These are phyloP conservation scores for Hippoglossus stenolepis DNA, from an alignment of 2,113 vertebrate genomes.

Conservation along the genomic window DNA sequence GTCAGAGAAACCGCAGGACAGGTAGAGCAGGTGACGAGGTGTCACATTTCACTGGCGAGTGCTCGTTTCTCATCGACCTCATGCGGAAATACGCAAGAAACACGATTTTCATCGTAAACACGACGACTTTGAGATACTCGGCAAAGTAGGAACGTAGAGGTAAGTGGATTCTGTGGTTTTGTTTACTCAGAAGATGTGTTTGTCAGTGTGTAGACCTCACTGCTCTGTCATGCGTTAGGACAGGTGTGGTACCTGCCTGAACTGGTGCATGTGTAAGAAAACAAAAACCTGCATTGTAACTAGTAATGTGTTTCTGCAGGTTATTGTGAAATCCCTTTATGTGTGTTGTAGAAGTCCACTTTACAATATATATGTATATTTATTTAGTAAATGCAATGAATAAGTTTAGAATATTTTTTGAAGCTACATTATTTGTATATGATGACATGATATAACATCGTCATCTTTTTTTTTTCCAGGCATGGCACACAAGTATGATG, in stretches of 20 bases:
- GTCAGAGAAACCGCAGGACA: slow-evolving; percentile 28
- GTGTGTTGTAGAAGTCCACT: not conserved
- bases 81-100: not conserved
- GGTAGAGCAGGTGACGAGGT: slow-evolving; percentile 65
- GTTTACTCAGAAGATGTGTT: not conserved
- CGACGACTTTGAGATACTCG: too few relatives aligned
- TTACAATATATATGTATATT: not conserved
- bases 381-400: not conserved
- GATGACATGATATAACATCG: not conserved
- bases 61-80: not conserved
- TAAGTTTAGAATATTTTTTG: not conserved
- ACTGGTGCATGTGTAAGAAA: not conserved
- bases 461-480: slow-evolving; percentile 16
- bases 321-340: not conserved
- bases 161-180: slow-evolving; percentile 24
- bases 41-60: slow-evolving; percentile 53
- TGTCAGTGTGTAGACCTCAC: not conserved
- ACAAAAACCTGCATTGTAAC: not conserved
- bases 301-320: not conserved
- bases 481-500: slow-evolving; percentile 76
- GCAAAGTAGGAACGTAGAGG: slow-evolving; percentile 3
- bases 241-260: slow-evolving; percentile 47
- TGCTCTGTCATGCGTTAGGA: not conserved
- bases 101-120: not conserved
- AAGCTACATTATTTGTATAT: not conserved